Evolutionary conservation across 2,888 invertebrate species (phyloP).

Genomic region (Pammene fasciana): DNA sequence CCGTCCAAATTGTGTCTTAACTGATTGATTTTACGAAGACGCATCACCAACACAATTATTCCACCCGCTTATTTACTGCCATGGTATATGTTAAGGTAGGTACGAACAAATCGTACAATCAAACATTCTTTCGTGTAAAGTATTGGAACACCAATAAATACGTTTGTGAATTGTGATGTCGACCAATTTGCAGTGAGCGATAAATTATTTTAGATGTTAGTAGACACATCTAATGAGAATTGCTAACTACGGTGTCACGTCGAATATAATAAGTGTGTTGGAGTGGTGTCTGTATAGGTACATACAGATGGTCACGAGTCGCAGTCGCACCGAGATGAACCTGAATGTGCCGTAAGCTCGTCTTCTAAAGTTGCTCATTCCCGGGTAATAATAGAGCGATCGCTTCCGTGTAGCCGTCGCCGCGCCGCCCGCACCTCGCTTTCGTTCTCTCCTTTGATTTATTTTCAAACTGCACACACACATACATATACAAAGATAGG

Average conservation of each 20-base stretch:
- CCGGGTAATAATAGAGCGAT: conserved; percentile 46
- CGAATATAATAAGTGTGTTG: background rate
- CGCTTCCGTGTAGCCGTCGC: conserved; percentile 44
- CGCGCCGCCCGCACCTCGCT: conserved; percentile 35
- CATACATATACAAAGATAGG: conserved; percentile 20
- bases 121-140: conserved; percentile 26
- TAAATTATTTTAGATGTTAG: too few species aligned
- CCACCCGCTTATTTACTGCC: conserved; percentile 48
- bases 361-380: conserved; percentile 43
- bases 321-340: background rate
- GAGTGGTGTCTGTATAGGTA: background rate
- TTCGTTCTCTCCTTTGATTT: conserved; percentile 40
- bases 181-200: too few species aligned
- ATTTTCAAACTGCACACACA: conserved; percentile 35
- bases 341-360: conserved; percentile 24
- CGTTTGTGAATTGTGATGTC: conserved; percentile 1
- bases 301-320: background rate
- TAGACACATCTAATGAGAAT: too few species aligned
- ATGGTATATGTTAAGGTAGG: conserved; percentile 18
- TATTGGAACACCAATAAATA: conserved; percentile 30
- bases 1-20: conserved; percentile 57
- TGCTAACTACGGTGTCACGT: background rate
- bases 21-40: conserved; percentile 66
- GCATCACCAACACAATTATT: conserved; percentile 55
- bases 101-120: conserved; percentile 15